Evolutionary conservation across 2,113 vertebrate species (phyloP).

Genomic region (Willisornis vidua): DNA sequence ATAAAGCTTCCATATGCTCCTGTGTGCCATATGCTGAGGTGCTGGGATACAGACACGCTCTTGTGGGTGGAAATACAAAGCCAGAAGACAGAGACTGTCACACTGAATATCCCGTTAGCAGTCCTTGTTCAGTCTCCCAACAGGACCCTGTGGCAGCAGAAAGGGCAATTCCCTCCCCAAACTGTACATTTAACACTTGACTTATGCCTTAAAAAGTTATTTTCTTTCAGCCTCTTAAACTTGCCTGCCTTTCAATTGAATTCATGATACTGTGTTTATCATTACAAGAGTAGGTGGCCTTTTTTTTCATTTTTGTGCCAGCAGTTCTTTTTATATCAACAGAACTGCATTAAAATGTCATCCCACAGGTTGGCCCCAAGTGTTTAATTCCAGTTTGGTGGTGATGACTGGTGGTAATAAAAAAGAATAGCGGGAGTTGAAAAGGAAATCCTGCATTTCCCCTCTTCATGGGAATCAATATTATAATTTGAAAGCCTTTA

Average conservation of each 20-base stretch:
- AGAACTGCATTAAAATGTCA: neutral
- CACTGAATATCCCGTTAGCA: neutral
- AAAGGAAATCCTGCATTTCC: slow-evolving; percentile 17
- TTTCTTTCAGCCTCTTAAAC: neutral
- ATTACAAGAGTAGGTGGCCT: neutral
- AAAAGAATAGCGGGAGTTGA: neutral
- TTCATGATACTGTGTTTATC: neutral
- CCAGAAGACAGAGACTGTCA: neutral
- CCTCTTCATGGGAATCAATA: neutral
- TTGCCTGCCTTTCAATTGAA: neutral
- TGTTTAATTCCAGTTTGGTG: slow-evolving; percentile 5
- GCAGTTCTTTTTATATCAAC: neutral
- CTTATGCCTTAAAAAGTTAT: neutral
- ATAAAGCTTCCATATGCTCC: slow-evolving; percentile 40
- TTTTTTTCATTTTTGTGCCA: neutral
- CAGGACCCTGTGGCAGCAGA: neutral
- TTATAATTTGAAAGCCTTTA: neutral
- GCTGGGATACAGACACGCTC: neutral
- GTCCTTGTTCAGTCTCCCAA: neutral
- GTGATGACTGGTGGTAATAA: neutral
- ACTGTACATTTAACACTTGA: neutral
- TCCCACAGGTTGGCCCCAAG: neutral
- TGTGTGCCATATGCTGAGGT: neutral
- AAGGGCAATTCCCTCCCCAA: neutral
- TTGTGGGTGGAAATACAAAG: neutral